phyloP scores from a whole-genome alignment of 2,797 vertebrate genomes.

The Phataginus tricuspis region DNA sequence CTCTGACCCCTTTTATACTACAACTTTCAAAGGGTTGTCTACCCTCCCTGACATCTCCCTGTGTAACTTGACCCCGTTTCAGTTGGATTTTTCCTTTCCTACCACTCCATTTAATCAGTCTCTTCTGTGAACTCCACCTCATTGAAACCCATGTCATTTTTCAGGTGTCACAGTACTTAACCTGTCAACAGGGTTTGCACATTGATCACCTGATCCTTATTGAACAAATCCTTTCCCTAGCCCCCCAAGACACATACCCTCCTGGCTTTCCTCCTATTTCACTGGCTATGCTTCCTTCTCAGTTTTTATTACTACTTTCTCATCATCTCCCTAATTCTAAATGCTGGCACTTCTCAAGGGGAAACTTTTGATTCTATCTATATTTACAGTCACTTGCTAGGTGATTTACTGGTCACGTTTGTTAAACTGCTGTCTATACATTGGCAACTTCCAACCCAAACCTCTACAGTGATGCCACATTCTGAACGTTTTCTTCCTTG shows the following conservation, averaged over 20 bases:
- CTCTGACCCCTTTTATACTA: background rate
- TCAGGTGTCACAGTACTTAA: background rate
- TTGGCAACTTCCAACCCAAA: background rate
- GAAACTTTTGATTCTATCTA: background rate
- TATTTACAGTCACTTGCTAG: background rate
- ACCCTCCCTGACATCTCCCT: background rate
- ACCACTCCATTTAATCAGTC: background rate
- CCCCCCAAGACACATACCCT: background rate
- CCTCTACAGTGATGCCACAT: background rate
- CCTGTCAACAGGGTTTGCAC: background rate
- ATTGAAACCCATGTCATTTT: background rate
- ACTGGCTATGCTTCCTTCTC: background rate
- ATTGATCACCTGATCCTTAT: background rate
- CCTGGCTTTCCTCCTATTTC: background rate
- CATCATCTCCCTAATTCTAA: background rate
- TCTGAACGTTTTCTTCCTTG: background rate
- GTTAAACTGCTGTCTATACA: background rate
- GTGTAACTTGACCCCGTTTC: background rate
- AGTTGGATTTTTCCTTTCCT: background rate
- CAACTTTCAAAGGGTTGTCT: background rate
- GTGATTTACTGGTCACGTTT: background rate
- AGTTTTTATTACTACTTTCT: background rate
- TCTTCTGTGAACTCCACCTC: background rate
- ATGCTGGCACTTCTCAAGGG: background rate
- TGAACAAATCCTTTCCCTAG: background rate